Conservation (phyloP, 2,797 vertebrate genomes). For the Capromys pilorides region DNA sequence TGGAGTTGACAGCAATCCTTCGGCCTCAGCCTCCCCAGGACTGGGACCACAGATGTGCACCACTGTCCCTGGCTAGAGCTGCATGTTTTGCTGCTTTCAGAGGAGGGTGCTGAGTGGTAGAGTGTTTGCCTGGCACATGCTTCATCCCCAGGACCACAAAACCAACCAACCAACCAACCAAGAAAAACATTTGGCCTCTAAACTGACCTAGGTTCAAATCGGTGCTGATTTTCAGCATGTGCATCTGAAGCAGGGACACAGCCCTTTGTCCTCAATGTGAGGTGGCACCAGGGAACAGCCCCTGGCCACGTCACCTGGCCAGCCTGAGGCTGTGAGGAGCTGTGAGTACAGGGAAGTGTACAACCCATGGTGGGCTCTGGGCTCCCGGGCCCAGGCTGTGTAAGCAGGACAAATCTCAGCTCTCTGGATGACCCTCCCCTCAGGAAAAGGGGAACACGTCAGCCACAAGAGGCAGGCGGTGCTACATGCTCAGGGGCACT, state of each 20-base stretch:
- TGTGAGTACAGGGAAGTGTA: not conserved
- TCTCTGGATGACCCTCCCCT: not conserved
- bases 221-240: not conserved
- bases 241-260: not conserved
- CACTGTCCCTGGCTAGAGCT: not conserved
- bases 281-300: not conserved
- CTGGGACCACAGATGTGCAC: not conserved
- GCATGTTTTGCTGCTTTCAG: constrained; percentile 37
- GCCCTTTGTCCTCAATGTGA: not conserved
- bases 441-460: not conserved
- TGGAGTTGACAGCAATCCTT: not conserved
- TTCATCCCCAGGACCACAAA: too few species aligned
- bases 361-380: not conserved
- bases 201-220: constrained; percentile 44
- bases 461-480: not conserved
- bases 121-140: too few species aligned
- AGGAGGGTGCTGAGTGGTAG: not conserved
- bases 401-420: not conserved
- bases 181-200: not conserved
- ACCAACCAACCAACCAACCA: not conserved
- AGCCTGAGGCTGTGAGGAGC: not conserved
- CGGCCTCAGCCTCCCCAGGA: not conserved
- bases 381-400: not conserved
- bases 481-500: not conserved
- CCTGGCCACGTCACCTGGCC: not conserved